Base-by-base conservation (phyloP, 2,888 invertebrate genomes). In the Tubulanus polymorphus region DNA sequence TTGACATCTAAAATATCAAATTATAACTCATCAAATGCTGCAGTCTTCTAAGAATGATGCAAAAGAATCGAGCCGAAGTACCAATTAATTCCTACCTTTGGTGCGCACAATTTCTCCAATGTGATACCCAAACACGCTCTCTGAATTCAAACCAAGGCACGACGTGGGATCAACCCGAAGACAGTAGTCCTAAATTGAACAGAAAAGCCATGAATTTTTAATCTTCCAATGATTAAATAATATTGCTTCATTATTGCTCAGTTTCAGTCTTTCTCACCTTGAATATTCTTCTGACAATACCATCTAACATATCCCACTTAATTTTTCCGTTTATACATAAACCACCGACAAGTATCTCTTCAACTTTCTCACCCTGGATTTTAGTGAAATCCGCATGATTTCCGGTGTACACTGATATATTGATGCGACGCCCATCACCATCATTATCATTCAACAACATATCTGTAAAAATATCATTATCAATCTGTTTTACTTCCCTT, bases 291-390 rank as follows among this genome's bases (percentile, higher is more conserved):
- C 91, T 85, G 61, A 95, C 90, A 67, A 90, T 88, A 69, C 90
- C 89, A 81, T 96, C 95, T 71, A 96, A 82, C 74, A 91, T 89
- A 76, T 93, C 92, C 96, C 96, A 96, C 56, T 90, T 91, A 0
- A 93, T 93, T 79, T 93, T 92, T 57, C 91, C 90, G 65, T 91
- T 91, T 62, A 95, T 90, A 72, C 88, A 90, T 2, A 95, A 88
- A 69, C 86, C 89, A 15, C 94, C 93, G 73, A 95, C 90, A 3
- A 90, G 83, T 73, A 90, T 89, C 78, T 88, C 88, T 15, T 66
- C 69, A 49, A 68, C 65, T 60, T 23, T 18, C 6, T 3, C 15
- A 3, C 23, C 32, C 26, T n/a, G 23, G 23, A 32, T 37, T 12
- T 54, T 30, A 18, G 46, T 3, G 18, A 49, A 27, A 37, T 48